phyloP scores from a whole-genome alignment of 2,888 invertebrate genomes.

The Polydrusus tereticollis region DNA sequence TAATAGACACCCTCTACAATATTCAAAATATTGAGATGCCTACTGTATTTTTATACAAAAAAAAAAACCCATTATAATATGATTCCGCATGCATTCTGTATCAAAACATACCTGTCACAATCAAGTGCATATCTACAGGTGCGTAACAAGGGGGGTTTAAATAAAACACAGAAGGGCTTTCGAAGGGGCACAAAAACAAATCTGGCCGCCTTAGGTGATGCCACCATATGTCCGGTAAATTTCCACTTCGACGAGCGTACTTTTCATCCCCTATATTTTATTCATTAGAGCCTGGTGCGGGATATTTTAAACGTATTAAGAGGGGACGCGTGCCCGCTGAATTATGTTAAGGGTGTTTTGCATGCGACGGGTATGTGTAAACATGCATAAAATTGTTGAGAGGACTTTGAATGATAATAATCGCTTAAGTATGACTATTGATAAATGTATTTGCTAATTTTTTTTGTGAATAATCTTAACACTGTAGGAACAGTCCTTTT shows the following conservation, averaged over 20 bases:
- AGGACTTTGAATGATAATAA: background rate
- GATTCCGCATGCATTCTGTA: no score
- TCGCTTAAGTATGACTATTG: no score
- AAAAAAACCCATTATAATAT: no score
- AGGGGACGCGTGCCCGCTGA: constrained; percentile 11
- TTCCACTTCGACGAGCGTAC: constrained; percentile 57
- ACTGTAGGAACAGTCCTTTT: no score
- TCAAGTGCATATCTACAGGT: constrained; percentile 38
- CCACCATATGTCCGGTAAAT: constrained; percentile 60
- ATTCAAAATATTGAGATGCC: no score
- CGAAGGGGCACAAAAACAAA: constrained; percentile 21
- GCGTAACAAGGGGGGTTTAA: constrained; percentile 30
- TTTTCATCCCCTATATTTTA: constrained; percentile 56
- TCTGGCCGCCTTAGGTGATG: constrained; percentile 54
- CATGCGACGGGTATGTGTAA: constrained; percentile 1
- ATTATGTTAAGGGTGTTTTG: constrained; percentile 13
- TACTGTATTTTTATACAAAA: no score
- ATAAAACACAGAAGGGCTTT: background rate
- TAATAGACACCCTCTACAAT: no score
- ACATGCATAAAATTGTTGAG: constrained; percentile 9
- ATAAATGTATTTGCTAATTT: no score
- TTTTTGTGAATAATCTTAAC: no score
- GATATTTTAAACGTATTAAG: constrained; percentile 39
- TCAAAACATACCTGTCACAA: constrained; percentile 25
- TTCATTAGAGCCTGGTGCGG: constrained; percentile 42